phyloP scores from a whole-genome alignment of 2,888 invertebrate genomes.

The Trachelus iudaicus region DNA sequence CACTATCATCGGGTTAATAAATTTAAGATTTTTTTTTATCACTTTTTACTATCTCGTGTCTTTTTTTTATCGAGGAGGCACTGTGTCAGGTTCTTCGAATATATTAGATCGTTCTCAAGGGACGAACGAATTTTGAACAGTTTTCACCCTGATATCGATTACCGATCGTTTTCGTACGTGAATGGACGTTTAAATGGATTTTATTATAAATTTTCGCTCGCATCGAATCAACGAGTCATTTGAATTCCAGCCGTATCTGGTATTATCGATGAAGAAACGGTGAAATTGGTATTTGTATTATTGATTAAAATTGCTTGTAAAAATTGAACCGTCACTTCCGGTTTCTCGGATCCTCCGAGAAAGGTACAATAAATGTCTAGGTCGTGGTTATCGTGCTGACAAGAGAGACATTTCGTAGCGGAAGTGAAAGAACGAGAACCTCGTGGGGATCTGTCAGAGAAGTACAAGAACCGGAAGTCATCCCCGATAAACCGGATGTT shows the following conservation, averaged over 20 bases:
- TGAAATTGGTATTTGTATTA: not conserved
- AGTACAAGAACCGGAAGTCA: not conserved
- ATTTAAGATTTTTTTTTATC: not conserved
- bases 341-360: not conserved
- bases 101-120: slow-evolving; percentile 39
- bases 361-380: not conserved
- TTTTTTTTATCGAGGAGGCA: not conserved
- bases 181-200: not conserved
- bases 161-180: not conserved
- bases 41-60: slow-evolving; percentile 14
- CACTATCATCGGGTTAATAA: not conserved
- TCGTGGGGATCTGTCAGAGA: not conserved
- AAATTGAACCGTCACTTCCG: not conserved
- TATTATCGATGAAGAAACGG: not conserved
- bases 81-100: slow-evolving; percentile 14
- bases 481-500: not conserved
- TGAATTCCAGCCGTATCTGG: not conserved
- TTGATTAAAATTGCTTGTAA: not conserved
- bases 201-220: not conserved
- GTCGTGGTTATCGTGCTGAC: slow-evolving; percentile 9
- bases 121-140: not conserved
- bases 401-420: slow-evolving; percentile 15
- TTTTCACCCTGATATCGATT: not conserved
- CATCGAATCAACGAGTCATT: not conserved
- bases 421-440: slow-evolving; percentile 11